These are phyloP conservation scores for Madoqua kirkii DNA, from an alignment of 2,113 vertebrate genomes.

Conservation along the genomic window DNA sequence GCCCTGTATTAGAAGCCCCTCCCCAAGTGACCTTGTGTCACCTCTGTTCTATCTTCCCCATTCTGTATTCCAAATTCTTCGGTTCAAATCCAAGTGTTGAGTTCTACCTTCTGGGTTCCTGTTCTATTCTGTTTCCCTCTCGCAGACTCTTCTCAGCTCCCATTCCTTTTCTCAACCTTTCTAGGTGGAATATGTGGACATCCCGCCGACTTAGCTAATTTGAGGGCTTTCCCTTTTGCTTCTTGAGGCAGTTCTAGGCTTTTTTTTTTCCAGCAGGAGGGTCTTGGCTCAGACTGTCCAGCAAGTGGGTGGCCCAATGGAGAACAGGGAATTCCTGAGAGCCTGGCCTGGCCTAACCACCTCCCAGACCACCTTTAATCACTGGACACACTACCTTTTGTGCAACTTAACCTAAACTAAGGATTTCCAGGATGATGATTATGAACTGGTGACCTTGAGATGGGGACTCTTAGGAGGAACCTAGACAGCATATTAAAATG, in stretches of 20 bases:
- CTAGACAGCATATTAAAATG: background rate
- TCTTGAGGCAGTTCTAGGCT: background rate
- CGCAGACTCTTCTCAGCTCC: background rate
- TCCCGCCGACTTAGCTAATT: background rate
- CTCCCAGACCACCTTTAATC: background rate
- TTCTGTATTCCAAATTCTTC: slow-evolving; percentile 10
- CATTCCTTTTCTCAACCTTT: background rate
- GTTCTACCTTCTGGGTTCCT: background rate
- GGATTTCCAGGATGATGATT: background rate
- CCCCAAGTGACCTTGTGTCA: background rate
- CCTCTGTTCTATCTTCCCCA: background rate
- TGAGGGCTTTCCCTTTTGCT: background rate
- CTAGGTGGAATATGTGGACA: background rate
- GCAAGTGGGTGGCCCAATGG: background rate
- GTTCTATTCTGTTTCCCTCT: background rate
- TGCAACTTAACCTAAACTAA: background rate
- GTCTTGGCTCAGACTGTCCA: background rate
- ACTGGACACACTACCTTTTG: background rate
- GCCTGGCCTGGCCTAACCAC: background rate
- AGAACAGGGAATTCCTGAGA: slow-evolving; percentile 1
- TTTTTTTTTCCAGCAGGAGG: background rate
- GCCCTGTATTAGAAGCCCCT: background rate
- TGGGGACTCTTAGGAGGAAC: background rate
- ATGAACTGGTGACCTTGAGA: background rate
- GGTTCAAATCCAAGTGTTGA: background rate